These are phyloP conservation scores for Hyposoter dolosus DNA, from an alignment of 2,888 invertebrate genomes.

Conservation along the genomic window DNA sequence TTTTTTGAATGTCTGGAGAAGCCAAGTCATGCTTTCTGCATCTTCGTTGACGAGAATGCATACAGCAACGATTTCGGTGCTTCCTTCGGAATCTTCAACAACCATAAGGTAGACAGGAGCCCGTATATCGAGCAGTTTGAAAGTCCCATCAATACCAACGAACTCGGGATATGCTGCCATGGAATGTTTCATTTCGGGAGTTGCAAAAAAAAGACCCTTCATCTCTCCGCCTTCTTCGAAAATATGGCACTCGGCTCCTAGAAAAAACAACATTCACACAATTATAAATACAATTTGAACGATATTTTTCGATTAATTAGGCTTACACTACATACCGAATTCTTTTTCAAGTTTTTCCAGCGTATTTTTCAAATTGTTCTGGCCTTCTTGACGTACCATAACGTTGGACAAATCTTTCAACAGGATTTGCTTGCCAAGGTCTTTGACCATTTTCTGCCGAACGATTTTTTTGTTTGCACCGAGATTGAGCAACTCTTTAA, in stretches of 20 bases:
- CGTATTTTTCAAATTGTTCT: background rate
- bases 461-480: background rate
- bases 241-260: background rate
- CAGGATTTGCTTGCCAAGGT: background rate
- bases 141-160: background rate
- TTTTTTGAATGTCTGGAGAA: background rate
- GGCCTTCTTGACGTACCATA: background rate
- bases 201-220: background rate
- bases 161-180: conserved; percentile 1
- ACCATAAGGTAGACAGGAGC: background rate
- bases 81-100: background rate
- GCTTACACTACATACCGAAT: background rate
- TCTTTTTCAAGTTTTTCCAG: background rate
- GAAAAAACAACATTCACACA: conserved; percentile 5
- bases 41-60: background rate
- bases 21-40: background rate
- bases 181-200: background rate
- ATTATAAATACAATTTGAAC: background rate
- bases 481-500: background rate
- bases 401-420: background rate
- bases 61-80: background rate
- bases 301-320: background rate
- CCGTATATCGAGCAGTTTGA: background rate
- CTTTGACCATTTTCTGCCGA: background rate
- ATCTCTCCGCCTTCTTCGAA: background rate